phyloP scores from a whole-genome alignment of 2,113 vertebrate genomes.

The Prochilodus magdalenae region DNA sequence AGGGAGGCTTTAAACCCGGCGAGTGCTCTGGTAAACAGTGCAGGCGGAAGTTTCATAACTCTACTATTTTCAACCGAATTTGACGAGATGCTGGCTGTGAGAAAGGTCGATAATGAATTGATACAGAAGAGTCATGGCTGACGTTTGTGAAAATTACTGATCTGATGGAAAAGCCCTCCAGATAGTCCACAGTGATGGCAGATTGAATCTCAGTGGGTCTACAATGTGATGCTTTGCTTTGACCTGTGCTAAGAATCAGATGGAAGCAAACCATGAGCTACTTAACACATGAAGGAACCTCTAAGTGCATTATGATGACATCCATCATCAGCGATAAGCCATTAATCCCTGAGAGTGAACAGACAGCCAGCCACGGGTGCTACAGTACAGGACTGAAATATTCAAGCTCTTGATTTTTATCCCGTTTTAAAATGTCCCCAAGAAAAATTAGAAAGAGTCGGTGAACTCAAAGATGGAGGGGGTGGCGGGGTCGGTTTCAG shows the following conservation, averaged over 20 bases:
- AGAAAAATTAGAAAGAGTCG: neutral
- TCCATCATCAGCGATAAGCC: neutral
- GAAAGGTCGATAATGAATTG: too few relatives aligned
- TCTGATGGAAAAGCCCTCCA: too few relatives aligned
- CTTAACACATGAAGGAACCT: neutral
- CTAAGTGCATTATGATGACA: constrained; percentile 6
- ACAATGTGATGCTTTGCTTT: neutral
- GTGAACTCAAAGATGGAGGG: too few relatives aligned
- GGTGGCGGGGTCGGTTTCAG: too few relatives aligned
- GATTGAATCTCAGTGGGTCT: neutral
- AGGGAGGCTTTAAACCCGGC: too few relatives aligned
- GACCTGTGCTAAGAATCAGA: neutral
- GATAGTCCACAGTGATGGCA: neutral
- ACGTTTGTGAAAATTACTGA: too few relatives aligned
- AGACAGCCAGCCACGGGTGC: neutral
- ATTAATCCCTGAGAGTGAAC: neutral
- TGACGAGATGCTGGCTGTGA: too few relatives aligned
- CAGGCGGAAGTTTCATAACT: too few relatives aligned
- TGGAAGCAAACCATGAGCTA: neutral
- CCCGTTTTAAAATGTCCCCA: neutral
- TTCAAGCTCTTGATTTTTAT: too few relatives aligned
- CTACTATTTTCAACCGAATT: too few relatives aligned
- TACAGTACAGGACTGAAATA: neutral
- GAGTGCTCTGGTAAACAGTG: too few relatives aligned
- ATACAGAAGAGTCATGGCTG: too few relatives aligned